These are phyloP conservation scores for Drosophila pseudoobscura DNA, from an alignment of 1,140 invertebrate species.

Conservation along the genomic window DNA sequence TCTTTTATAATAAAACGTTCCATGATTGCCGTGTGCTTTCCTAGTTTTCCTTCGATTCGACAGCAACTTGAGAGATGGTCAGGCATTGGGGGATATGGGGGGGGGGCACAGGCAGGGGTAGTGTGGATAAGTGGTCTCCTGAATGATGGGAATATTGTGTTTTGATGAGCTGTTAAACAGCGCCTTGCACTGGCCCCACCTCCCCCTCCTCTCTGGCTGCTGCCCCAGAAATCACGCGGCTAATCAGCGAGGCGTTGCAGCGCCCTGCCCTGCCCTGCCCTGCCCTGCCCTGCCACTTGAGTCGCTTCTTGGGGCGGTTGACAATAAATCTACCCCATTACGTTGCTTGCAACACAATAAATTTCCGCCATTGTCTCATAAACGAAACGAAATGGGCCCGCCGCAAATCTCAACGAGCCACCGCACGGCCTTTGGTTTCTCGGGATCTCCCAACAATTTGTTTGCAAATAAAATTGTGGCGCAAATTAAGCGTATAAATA, in stretches of 20 bases:
- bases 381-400: constrained; percentile 54
- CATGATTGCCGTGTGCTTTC: constrained; percentile 64
- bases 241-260: constrained; percentile 71
- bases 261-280: constrained; percentile 15
- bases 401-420: constrained; percentile 68
- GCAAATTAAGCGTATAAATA: constrained; percentile 81
- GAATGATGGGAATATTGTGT: constrained; percentile 46
- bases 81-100: not conserved
- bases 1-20: constrained; percentile 71
- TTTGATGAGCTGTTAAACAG: constrained; percentile 63
- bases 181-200: not conserved
- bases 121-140: not conserved
- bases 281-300: constrained; percentile 28
- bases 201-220: not conserved
- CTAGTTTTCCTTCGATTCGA: constrained; percentile 29
- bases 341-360: constrained; percentile 55
- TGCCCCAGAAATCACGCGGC: constrained; percentile 16
- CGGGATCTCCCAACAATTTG: constrained; percentile 59
- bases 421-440: constrained; percentile 15
- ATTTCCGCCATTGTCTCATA: constrained; percentile 74
- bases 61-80: constrained; percentile 26
- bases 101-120: not conserved
- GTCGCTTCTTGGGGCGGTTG: constrained; percentile 26
- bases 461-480: constrained; percentile 81
- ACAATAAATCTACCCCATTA: constrained; percentile 53